A percentile compares a stretch with the other conserved stretches of the same genome.
These are phyloP conservation scores for Bombus waltoni DNA, from an alignment of 1,140 invertebrate genomes.

Conservation along the genomic window DNA sequence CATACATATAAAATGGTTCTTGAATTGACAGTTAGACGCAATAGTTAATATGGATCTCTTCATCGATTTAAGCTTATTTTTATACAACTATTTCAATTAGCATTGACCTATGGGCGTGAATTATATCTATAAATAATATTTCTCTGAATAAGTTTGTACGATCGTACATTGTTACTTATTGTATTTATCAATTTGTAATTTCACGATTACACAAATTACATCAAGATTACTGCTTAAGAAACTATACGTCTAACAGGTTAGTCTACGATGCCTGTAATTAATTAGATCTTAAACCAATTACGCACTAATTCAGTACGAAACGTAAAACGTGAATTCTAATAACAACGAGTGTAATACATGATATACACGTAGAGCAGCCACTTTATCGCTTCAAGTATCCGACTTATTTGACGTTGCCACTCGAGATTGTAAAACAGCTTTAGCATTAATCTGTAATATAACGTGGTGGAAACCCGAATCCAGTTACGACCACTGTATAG, in stretches of 20 bases:
- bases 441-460: conserved; percentile 59
- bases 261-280: background rate
- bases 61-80: background rate
- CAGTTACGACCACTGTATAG: conserved; percentile 47
- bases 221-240: background rate
- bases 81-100: background rate
- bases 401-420: conserved; percentile 35
- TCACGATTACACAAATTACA: background rate
- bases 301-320: background rate
- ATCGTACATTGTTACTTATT: no score
- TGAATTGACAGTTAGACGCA: no score
- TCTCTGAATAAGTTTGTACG: background rate
- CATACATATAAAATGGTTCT: no score
- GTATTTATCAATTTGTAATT: background rate
- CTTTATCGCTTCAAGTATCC: background rate
- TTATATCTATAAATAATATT: background rate
- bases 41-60: background rate
- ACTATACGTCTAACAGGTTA: background rate
- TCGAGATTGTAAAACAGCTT: conserved; percentile 57
- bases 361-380: background rate
- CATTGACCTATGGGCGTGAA: no score
- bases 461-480: conserved; percentile 61
- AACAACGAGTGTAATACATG: background rate
- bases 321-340: background rate
- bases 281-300: background rate